phyloP scores from a whole-genome alignment of 1,140 invertebrate genomes.

The Lordiphosa collinella region DNA sequence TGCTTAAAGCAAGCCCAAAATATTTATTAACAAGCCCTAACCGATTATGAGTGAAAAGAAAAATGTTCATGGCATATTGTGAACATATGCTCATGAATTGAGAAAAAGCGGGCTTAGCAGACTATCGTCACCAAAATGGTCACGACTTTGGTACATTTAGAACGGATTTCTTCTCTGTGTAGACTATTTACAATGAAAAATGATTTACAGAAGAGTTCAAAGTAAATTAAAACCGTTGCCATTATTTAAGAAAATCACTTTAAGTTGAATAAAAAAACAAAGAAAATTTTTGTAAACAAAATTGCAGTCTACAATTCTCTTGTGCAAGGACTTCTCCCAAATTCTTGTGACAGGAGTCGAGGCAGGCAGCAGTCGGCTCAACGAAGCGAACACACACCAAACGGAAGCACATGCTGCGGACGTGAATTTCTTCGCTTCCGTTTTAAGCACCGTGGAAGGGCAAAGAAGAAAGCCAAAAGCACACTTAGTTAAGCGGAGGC shows the following conservation, averaged over 20 bases:
- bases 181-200: slow-evolving; percentile 25
- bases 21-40: too few relatives aligned
- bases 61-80: too few relatives aligned
- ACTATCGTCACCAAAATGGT: too few relatives aligned
- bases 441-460: slow-evolving; percentile 42
- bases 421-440: too few relatives aligned
- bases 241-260: slow-evolving; percentile 42
- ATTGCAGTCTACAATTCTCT: slow-evolving; percentile 24
- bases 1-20: too few relatives aligned
- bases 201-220: slow-evolving; percentile 30
- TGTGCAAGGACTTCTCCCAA: slow-evolving; percentile 10
- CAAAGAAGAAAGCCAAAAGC: too few relatives aligned
- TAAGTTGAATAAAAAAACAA: slow-evolving; percentile 14
- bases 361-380: slow-evolving; percentile 22
- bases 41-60: too few relatives aligned
- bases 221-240: slow-evolving; percentile 29
- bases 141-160: too few relatives aligned
- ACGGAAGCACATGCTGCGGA: slow-evolving; percentile 57
- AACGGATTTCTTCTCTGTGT: too few relatives aligned
- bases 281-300: slow-evolving; percentile 24
- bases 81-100: too few relatives aligned
- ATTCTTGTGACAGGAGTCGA: background rate
- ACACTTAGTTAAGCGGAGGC: slow-evolving; percentile 28
- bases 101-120: too few relatives aligned
- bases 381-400: slow-evolving; percentile 46